Percentiles rank a stretch among this genome's conserved stretches.
These are phyloP conservation scores for Stenichneumon culpator DNA, from an alignment of 2,888 invertebrate genomes.

Conservation along the genomic window DNA sequence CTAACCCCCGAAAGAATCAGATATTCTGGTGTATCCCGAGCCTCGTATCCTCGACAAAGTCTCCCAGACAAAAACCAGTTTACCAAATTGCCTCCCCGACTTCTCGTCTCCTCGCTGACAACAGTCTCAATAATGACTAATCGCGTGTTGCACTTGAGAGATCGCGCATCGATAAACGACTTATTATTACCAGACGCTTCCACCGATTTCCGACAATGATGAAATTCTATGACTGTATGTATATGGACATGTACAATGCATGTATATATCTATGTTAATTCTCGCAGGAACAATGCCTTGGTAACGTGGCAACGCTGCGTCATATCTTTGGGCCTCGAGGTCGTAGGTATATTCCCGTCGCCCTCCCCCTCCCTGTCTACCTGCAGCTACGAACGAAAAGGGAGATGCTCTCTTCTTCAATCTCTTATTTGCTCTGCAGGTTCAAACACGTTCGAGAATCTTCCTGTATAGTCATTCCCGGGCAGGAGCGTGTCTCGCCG, in stretches of 20 bases:
- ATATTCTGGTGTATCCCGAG: too few relatives aligned
- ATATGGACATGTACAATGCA: not conserved
- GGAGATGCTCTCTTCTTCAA: not conserved
- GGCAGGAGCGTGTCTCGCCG: conserved; percentile 4
- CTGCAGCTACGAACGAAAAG: conserved; percentile 32
- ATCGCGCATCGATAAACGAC: not conserved
- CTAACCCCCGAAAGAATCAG: too few relatives aligned
- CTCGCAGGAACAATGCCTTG: not conserved
- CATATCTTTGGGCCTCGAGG: conserved; percentile 17
- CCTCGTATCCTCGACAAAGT: too few relatives aligned
- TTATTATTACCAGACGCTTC: not conserved
- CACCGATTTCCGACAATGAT: conserved; percentile 1
- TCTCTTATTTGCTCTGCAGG: conserved; percentile 32
- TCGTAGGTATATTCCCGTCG: not conserved
- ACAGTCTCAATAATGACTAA: not conserved
- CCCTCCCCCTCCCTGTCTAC: conserved; percentile 3
- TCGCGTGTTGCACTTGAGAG: not conserved
- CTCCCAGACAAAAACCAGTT: too few relatives aligned
- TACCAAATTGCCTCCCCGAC: not conserved
- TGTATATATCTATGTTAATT: not conserved
- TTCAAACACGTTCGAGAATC: conserved; percentile 7
- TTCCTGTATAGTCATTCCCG: conserved; percentile 20
- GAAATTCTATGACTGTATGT: conserved; percentile 1
- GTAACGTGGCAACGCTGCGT: conserved; percentile 51
- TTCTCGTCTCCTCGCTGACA: not conserved